Base-by-base conservation (phyloP, 2,113 vertebrate genomes). In the Mesitornis unicolor region DNA sequence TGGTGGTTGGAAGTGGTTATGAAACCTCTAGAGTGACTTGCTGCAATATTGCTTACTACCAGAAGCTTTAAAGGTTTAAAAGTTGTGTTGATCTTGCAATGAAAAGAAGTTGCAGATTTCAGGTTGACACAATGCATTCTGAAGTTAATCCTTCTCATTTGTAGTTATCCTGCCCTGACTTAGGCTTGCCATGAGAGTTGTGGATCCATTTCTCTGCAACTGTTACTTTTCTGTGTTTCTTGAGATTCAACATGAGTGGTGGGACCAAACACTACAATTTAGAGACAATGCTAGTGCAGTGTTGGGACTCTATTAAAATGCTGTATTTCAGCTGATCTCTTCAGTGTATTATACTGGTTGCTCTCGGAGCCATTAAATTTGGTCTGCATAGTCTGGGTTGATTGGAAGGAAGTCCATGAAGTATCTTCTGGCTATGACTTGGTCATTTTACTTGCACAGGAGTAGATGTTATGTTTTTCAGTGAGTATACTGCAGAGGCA, bases 141-240 rank as follows among this genome's bases (percentile, higher is more conserved):
- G 33, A 61, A 21, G 40, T 61, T 84, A 42, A 71, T 53, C 13
- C 20, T 56, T 65, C 4, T 35, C 6, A 8, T 71, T 31, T 75
- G 11, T 83, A 7, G 9, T 45, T 85, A 5, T 4, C 59, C 29
- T 50, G 9, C 33, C 12, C 40, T 5, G 1, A 14, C 6, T 16
- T 26, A 28, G 0, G 1, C 9, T 53, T 15, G 14, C 15, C 13
- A 2, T 65, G 2, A 6, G 59, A 48, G 21, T 4, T 53, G 42
- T 77, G 45, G 42, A 54, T 70, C 10, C 3, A 4, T 84, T 91
- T 87, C n/a, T 77, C 25, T 77, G 42, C 40, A 74, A 6, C 17
- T 54, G 1, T 51, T 79, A 0, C 24, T 77, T 86, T 79, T 59
- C 36, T 2, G 1, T 63, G 29, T 11, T 73, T 64, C 36, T 29